Conservation (phyloP, 2,888 invertebrate genomes). For the Cryptops parisi region DNA sequence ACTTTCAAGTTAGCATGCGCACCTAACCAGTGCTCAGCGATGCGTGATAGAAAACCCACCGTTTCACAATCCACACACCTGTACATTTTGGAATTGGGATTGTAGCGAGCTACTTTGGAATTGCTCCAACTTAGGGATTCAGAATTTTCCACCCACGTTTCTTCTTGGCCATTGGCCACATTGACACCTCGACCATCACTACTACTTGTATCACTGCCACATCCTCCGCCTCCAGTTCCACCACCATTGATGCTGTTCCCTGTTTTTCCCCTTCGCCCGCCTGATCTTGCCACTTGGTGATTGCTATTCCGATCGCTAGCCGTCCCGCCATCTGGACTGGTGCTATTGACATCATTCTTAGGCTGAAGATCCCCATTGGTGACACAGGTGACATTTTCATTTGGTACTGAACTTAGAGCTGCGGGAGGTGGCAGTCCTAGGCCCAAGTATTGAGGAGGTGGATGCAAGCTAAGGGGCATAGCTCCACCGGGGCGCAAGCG, state of each 20-base stretch:
- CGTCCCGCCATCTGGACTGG: constrained; percentile 14
- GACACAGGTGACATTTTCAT: neutral
- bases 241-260: too few species aligned
- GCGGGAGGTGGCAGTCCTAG: neutral
- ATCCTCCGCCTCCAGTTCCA: constrained; percentile 9
- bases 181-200: constrained; percentile 18
- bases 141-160: constrained; percentile 51
- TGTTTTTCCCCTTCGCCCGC: constrained; percentile 11
- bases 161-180: constrained; percentile 1
- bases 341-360: neutral
- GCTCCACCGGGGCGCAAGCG: constrained; percentile 15
- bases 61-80: constrained; percentile 55
- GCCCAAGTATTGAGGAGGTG: neutral
- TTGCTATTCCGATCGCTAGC: constrained; percentile 15
- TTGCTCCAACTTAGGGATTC: constrained; percentile 57
- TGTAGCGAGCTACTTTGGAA: constrained; percentile 65
- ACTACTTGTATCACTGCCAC: constrained; percentile 19
- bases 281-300: constrained; percentile 6
- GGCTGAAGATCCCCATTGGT: neutral
- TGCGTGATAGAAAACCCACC: constrained; percentile 54
- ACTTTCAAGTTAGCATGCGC: constrained; percentile 52
- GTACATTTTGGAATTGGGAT: constrained; percentile 57
- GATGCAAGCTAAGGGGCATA: neutral
- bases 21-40: constrained; percentile 63
- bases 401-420: neutral